These are phyloP conservation scores for Pheosia tremula DNA, from an alignment of 2,888 invertebrate species.

Conservation along the genomic window DNA sequence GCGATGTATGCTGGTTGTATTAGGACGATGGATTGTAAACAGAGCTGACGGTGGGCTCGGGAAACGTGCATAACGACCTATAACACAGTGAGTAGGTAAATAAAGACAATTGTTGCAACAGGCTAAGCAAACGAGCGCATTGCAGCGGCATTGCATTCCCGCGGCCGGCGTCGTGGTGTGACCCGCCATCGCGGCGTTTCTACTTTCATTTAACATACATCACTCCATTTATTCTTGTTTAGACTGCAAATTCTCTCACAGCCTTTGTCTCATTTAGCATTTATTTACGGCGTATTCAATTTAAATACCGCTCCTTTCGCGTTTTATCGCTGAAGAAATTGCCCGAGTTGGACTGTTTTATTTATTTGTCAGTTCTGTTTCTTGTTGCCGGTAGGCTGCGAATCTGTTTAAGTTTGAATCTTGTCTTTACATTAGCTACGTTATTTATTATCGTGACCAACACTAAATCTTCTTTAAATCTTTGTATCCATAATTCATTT, in stretches of 20 bases:
- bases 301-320: constrained; percentile 77
- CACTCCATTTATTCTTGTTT: constrained; percentile 77
- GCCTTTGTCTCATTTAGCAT: constrained; percentile 81
- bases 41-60: background rate
- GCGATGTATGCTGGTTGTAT: background rate
- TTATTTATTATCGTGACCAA: constrained; percentile 31
- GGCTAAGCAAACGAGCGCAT: constrained; percentile 22
- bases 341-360: constrained; percentile 69
- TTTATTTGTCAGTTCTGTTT: constrained; percentile 72
- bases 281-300: constrained; percentile 81
- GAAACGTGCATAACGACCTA: background rate
- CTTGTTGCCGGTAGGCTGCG: constrained; percentile 55
- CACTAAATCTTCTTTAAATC: constrained; percentile 35
- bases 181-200: constrained; percentile 45
- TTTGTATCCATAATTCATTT: constrained; percentile 37
- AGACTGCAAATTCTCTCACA: constrained; percentile 74
- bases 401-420: constrained; percentile 42
- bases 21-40: background rate
- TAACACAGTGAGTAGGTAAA: constrained; percentile 3
- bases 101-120: constrained; percentile 31
- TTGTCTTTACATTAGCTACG: constrained; percentile 33
- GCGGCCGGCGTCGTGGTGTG: constrained; percentile 32
- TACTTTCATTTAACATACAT: constrained; percentile 75
- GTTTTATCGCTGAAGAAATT: constrained; percentile 76
- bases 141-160: constrained; percentile 25